Conservation (phyloP, 2,888 invertebrate genomes). For the Archips xylosteana region DNA sequence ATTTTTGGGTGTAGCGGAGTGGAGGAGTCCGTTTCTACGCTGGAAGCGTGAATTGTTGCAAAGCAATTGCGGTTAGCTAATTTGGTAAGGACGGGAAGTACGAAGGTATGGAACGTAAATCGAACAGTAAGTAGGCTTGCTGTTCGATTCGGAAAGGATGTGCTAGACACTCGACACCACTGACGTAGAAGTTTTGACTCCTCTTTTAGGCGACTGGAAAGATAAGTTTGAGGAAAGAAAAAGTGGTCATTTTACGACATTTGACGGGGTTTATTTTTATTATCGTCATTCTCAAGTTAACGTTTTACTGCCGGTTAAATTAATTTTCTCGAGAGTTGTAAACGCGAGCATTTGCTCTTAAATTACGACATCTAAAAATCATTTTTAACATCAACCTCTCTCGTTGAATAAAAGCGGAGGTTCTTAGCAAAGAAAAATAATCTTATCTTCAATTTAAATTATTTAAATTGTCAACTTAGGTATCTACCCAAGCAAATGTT, state of each 20-base stretch:
- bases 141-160: constrained; percentile 73
- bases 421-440: not conserved
- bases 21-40: constrained; percentile 79
- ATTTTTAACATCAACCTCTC: too few relatives aligned
- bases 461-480: not conserved
- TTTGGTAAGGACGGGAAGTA: constrained; percentile 71
- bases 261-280: too few relatives aligned
- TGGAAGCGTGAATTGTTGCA: constrained; percentile 60
- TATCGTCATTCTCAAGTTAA: too few relatives aligned
- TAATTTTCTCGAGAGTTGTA: too few relatives aligned
- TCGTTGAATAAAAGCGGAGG: not conserved
- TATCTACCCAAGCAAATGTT: constrained; percentile 23
- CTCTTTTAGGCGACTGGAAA: constrained; percentile 57
- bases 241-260: not conserved
- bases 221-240: not conserved
- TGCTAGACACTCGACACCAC: constrained; percentile 74
- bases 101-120: constrained; percentile 67
- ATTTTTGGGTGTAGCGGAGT: constrained; percentile 25
- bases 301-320: too few relatives aligned
- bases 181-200: constrained; percentile 79
- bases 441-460: not conserved
- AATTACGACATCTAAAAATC: too few relatives aligned
- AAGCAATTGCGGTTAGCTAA: constrained; percentile 49
- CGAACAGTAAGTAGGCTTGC: constrained; percentile 54
- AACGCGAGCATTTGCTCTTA: too few relatives aligned